Evolutionary conservation across 2,888 invertebrate species (phyloP), one percentile per base, ranked within the genome.

Genomic region (Orthosia cruda): DNA sequence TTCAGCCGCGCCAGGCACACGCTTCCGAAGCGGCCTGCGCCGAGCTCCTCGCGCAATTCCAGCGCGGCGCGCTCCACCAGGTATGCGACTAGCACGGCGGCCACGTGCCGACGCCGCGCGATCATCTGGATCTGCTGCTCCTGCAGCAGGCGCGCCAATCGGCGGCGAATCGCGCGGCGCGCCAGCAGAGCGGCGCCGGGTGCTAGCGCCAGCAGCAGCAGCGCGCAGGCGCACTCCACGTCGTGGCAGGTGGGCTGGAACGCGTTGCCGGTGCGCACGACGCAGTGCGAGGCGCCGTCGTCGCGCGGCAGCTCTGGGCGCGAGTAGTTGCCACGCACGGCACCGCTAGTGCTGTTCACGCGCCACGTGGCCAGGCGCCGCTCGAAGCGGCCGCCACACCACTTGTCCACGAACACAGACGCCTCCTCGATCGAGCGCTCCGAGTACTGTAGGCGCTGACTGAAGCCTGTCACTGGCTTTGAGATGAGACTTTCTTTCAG

Each of bases 161-260:
- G 72, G 78, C 85, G 57, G 84, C 87, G 81, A 80, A 90, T 58
- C 77, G 80, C 26, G 18, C 71, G 70, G 26, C 65, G 62, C 23
- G 20, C 88, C 86, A 77, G n/a, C 11, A 77, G 45, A 57, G 84
- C 69, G 74, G 40, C 59, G 11, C 50, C 50, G 88, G 86, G 49
- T 61, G 64, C 13, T 85, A 98, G 98, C 65, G 91, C 93, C 18
- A 90, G 87, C 26, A 80, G 20, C 95, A 96, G 79, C 95, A 75
- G 94, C 7, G 91, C 68, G n/a, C 52, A 26, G 62, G 20, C 49
- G 63, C 73, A 71, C 12, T 11, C 16, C 2, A 0, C 82, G 1
- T 97, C 97, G 66, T 98, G 94, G 98, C 98, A 98, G 0, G 90
- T 91, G 23, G 98, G 97, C 1, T 92, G 91, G 23, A 97, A 97